Evolutionary conservation across 2,888 invertebrate species (phyloP), one percentile per base, ranked within the genome.

Genomic region (Drosophila anceps): DNA sequence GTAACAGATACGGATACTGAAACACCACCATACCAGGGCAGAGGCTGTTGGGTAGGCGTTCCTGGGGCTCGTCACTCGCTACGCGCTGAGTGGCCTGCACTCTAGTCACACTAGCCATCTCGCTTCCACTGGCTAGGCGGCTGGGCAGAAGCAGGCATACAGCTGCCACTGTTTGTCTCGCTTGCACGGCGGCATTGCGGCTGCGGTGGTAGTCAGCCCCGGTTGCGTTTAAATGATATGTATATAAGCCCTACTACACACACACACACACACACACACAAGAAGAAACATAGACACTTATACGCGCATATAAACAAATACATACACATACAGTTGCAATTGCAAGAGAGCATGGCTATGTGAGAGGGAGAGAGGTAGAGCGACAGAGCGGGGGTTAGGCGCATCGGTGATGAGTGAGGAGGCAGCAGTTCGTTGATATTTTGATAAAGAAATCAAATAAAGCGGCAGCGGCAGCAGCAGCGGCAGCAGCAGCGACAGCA

Each of bases 161-260:
- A 20, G n/a, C 37, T n/a, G 31, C 4, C 31, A 48, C 13, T 13
- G 18, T n/a, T 29, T 41, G 43, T 75, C 67, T 71, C 69, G 58
- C 69, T 80, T 33, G 43, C 66, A 51, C 81, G 73, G 68, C 76
- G 72, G 72, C 78, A 79, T 80, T 73, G 75, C 78, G 69, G 72
- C 73, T 71, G 73, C 78, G 87, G 84, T 87, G 84, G 84, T 87
- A 88, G 82, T 85, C 69, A 64, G 79, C 61, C 69, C 70, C 65
- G 89, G 88, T 72, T 72, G 73, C 88, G 87, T 84, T 84, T 90
- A 84, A 84, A 90, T 90, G 84, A 84, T 86, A 88, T 88, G 84
- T 84, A 84, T 86, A 84, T 84, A 84, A 88, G 89, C 84, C 81
- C 74, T 20, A 46, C 71, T 76, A 57, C 69, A 72, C 69, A 67